Conservation (phyloP, 2,888 invertebrate species). For the Digitonthophagus gazella region DNA sequence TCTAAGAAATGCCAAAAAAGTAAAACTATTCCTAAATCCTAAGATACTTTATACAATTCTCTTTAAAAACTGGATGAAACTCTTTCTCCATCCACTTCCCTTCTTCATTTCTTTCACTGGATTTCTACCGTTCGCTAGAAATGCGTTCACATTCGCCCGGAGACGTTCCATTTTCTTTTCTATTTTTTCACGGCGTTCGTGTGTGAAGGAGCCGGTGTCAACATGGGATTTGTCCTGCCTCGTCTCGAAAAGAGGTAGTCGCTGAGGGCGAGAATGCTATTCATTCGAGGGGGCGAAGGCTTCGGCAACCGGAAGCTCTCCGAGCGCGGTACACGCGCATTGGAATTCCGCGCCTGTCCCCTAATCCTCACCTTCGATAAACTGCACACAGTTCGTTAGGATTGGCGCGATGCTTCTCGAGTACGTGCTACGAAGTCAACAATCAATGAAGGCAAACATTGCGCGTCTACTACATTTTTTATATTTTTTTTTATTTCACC, state of each 20-base stretch:
- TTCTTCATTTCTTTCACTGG: conserved; percentile 24
- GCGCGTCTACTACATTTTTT: neutral
- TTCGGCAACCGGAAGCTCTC: conserved; percentile 27
- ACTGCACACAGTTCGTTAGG: conserved; percentile 35
- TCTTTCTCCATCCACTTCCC: too few relatives aligned
- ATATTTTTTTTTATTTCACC: neutral
- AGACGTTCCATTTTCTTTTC: conserved; percentile 43
- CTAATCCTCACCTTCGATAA: conserved; percentile 33
- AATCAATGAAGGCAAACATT: neutral
- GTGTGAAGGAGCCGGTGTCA: conserved; percentile 46
- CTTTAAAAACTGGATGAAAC: too few relatives aligned
- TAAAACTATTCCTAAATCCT: too few relatives aligned
- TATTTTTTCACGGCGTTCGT: conserved; percentile 43
- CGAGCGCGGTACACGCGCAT: conserved; percentile 30
- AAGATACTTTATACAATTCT: conserved; percentile 38
- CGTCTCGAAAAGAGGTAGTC: conserved; percentile 23
- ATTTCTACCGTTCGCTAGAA: conserved; percentile 39
- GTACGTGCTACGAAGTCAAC: conserved; percentile 29
- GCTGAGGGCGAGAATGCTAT: conserved; percentile 40
- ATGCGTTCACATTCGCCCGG: conserved; percentile 25
- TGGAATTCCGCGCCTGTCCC: conserved; percentile 37
- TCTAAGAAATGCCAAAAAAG: too few relatives aligned
- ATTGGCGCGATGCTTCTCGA: conserved; percentile 29
- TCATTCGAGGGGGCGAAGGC: conserved; percentile 40
- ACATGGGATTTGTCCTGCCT: conserved; percentile 43